Conservation (phyloP, 2,888 invertebrate genomes). For the Acheta domesticus region DNA sequence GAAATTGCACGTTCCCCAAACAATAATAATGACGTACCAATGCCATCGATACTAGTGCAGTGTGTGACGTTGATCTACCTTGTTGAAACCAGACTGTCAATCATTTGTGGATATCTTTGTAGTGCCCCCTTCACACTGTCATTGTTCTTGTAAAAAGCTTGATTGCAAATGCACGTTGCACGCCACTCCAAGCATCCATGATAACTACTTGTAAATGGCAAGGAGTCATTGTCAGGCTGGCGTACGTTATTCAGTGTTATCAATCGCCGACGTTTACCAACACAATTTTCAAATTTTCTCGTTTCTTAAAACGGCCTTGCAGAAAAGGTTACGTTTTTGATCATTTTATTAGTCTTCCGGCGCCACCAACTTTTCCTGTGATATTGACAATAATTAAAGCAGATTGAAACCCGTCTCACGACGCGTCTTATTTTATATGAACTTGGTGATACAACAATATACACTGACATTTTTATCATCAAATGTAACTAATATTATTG, state of each 20-base stretch:
- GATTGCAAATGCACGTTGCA: neutral
- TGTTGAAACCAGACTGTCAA: neutral
- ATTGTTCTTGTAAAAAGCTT: neutral
- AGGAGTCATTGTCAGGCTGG: neutral
- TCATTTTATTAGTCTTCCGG: neutral
- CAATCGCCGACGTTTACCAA: neutral
- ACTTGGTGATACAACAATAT: too few relatives aligned
- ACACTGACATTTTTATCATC: too few relatives aligned
- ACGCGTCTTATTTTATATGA: too few relatives aligned
- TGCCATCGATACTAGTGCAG: constrained; percentile 9
- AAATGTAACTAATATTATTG: too few relatives aligned
- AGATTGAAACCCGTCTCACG: too few relatives aligned
- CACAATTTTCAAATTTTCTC: neutral
- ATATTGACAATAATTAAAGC: too few relatives aligned
- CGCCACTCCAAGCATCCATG: neutral
- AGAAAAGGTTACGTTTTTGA: neutral
- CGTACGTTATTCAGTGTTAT: neutral
- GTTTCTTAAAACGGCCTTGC: neutral
- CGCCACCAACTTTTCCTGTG: too few relatives aligned
- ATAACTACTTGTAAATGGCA: neutral
- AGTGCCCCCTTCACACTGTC: neutral
- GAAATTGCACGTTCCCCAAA: constrained; percentile 20
- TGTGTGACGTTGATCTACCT: neutral
- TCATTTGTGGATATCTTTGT: neutral
- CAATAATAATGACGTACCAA: neutral